phyloP scores from a whole-genome alignment of 2,113 vertebrate genomes.

The Beaufortia kweichowensis region DNA sequence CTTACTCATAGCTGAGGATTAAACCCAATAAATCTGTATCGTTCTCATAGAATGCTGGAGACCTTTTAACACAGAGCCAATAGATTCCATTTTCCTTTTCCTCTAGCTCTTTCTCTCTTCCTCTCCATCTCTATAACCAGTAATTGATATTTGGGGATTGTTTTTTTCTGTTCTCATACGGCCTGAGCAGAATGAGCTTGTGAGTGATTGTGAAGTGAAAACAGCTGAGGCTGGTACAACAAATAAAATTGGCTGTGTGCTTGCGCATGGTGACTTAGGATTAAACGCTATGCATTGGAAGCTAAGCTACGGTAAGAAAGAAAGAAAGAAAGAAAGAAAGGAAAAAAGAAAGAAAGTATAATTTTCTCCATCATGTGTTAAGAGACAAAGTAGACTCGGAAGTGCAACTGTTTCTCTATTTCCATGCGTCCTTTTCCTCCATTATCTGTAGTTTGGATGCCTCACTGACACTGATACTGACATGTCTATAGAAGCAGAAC shows the following conservation, averaged over 20 bases:
- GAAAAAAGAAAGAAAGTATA: not conserved
- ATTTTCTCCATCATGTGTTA: too few species aligned
- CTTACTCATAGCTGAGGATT: conserved; percentile 30
- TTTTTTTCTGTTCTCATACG: conserved; percentile 31
- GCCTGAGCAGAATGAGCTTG: conserved; percentile 40
- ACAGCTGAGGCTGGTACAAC: conserved; percentile 51
- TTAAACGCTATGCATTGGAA: conserved; percentile 40
- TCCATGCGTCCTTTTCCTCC: too few species aligned
- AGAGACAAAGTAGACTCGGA: too few species aligned
- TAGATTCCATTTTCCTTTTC: conserved; percentile 24
- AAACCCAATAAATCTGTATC: conserved; percentile 49
- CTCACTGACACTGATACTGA: too few species aligned
- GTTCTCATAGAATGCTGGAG: conserved; percentile 44
- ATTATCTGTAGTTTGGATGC: too few species aligned
- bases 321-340: not conserved
- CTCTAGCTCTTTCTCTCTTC: not conserved
- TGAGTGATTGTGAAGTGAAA: conserved; percentile 51
- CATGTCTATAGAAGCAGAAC: too few species aligned
- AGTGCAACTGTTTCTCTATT: too few species aligned
- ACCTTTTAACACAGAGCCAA: conserved; percentile 33
- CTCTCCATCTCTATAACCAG: conserved; percentile 34
- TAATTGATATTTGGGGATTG: conserved; percentile 53
- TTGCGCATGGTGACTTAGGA: conserved; percentile 33
- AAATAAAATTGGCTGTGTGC: conserved; percentile 48
- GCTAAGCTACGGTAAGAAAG: not conserved